Conservation (phyloP, 64 coral and sea anemone genomes). For the Stichodactyla helianthus region DNA sequence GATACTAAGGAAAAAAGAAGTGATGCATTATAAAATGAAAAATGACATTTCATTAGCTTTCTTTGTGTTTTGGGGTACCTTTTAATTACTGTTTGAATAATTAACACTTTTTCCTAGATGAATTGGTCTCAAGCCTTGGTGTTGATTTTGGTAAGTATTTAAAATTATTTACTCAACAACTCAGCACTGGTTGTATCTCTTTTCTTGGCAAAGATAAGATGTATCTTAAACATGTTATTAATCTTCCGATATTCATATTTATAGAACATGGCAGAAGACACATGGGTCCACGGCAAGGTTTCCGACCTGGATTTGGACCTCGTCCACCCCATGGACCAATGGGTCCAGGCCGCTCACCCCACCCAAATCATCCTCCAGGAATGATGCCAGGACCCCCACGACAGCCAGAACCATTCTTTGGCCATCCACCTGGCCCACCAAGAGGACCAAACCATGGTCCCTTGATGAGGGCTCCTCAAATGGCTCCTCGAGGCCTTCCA, state of each 20-base stretch:
- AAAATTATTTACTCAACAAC: no score
- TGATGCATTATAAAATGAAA: no score
- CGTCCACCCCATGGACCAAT: constrained; percentile 11
- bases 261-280: constrained; percentile 15
- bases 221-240: background rate
- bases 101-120: constrained; percentile 12
- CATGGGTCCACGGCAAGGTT: constrained; percentile 25
- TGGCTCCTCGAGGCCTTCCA: background rate
- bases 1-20: no score
- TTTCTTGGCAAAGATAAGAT: no score
- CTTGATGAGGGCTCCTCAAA: constrained; percentile 10
- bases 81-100: background rate
- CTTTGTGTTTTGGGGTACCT: no score
- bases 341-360: background rate
- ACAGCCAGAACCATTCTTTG: constrained; percentile 3
- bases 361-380: background rate
- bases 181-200: no score
- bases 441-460: constrained; percentile 17
- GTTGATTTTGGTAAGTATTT: constrained; percentile 66
- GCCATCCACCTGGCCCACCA: constrained; percentile 4
- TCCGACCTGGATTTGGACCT: constrained; percentile 17
- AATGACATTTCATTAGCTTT: no score
- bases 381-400: constrained; percentile 18
- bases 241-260: background rate
- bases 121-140: constrained; percentile 54